These are phyloP conservation scores for Drosophila arizonae DNA, from an alignment of 1,140 invertebrate genomes.

Conservation along the genomic window DNA sequence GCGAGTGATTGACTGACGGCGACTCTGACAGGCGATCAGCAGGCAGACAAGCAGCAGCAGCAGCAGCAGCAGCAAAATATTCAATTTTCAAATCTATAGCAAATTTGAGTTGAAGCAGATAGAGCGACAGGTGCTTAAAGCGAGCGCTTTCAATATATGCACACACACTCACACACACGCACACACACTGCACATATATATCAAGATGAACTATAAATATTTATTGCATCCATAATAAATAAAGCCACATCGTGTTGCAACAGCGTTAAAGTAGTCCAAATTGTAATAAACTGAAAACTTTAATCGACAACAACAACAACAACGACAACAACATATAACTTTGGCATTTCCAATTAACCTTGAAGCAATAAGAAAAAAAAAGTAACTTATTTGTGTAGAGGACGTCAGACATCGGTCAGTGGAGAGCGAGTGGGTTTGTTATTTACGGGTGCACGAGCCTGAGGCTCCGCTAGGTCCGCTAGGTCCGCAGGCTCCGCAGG, in stretches of 20 bases:
- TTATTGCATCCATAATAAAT: constrained; percentile 72
- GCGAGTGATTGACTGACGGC: constrained; percentile 46
- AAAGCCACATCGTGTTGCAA: constrained; percentile 24
- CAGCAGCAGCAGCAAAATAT: background rate
- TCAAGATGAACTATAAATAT: constrained; percentile 65
- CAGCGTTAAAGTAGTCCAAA: constrained; percentile 13
- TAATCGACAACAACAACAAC: constrained; percentile 3
- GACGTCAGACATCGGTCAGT: constrained; percentile 7
- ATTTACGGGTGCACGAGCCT: constrained; percentile 28
- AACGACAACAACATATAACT: constrained; percentile 40
- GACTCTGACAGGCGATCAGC: background rate
- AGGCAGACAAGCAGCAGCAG: background rate
- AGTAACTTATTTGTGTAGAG: constrained; percentile 33
- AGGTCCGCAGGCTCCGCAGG: constrained; percentile 15
- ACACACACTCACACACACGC: background rate
- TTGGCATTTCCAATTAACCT: constrained; percentile 76
- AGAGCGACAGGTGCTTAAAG: constrained; percentile 17
- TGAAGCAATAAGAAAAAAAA: constrained; percentile 67
- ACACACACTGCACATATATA: constrained; percentile 21
- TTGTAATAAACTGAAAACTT: constrained; percentile 52
- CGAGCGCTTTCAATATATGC: constrained; percentile 17
- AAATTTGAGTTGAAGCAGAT: constrained; percentile 3
- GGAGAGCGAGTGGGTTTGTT: constrained; percentile 12
- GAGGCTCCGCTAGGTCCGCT: too few species aligned
- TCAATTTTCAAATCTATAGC: background rate